These are phyloP conservation scores for Trichonephila clavata DNA, from an alignment of 1,140 invertebrate species.

Conservation along the genomic window DNA sequence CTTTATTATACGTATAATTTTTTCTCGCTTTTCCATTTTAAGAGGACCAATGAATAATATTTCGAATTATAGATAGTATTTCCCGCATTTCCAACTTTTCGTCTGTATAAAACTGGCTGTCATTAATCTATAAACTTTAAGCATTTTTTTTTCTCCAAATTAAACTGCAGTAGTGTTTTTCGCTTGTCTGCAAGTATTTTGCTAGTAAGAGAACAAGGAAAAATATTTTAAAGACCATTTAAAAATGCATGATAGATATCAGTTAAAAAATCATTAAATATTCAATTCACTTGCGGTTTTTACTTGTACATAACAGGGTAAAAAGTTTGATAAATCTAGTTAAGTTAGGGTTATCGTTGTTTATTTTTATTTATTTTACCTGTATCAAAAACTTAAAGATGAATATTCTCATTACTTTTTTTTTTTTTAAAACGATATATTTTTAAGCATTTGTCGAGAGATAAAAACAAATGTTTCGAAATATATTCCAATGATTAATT, in stretches of 20 bases:
- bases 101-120: background rate
- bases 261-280: background rate
- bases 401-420: too few relatives aligned
- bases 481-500: too few relatives aligned
- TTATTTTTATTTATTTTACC: too few relatives aligned
- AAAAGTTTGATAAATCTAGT: too few relatives aligned
- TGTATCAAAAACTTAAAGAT: too few relatives aligned
- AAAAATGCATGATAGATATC: background rate
- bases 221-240: background rate
- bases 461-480: too few relatives aligned
- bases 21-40: background rate
- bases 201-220: background rate
- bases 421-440: too few relatives aligned
- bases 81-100: background rate
- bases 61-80: slow-evolving; percentile 13
- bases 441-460: too few relatives aligned
- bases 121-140: background rate
- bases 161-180: background rate
- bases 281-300: background rate
- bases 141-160: background rate
- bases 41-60: slow-evolving; percentile 36
- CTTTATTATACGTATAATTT: slow-evolving; percentile 42
- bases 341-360: too few relatives aligned
- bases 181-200: background rate
- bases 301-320: background rate